Conservation (phyloP, 2,797 vertebrate species). For the Luscinia luscinia region DNA sequence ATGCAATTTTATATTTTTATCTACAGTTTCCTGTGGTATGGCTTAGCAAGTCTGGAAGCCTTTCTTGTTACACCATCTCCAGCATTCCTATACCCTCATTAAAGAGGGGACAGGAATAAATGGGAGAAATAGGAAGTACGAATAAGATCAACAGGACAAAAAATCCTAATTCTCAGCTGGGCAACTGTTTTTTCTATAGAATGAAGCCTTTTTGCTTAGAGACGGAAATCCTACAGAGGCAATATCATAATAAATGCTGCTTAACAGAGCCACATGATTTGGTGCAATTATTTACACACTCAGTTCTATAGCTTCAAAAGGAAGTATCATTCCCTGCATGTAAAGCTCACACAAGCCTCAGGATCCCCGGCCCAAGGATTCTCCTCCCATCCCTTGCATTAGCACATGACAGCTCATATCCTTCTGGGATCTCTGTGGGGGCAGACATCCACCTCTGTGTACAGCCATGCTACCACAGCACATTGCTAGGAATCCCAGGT, state of each 20-base stretch:
- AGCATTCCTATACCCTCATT: not conserved
- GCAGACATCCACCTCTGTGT: not conserved
- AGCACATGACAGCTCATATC: not conserved
- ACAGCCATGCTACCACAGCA: not conserved
- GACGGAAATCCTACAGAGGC: not conserved
- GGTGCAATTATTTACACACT: not conserved
- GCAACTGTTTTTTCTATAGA: not conserved
- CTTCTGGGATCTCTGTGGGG: not conserved
- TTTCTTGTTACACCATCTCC: not conserved
- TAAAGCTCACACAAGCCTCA: not conserved
- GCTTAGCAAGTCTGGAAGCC: not conserved
- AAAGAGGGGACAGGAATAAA: not conserved
- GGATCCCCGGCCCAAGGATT: accelerated
- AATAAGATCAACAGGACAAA: not conserved
- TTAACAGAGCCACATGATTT: not conserved
- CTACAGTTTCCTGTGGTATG: not conserved
- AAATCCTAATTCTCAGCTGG: not conserved
- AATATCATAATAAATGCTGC: not conserved
- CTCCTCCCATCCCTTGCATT: not conserved
- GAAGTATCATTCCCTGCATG: not conserved
- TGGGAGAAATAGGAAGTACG: not conserved
- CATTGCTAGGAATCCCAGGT: not conserved
- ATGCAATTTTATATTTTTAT: not conserved
- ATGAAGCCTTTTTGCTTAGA: not conserved
- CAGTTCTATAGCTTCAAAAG: not conserved